Evolutionary conservation across 2,888 invertebrate genomes (phyloP).

Genomic region (Epiperipatus broadwayi): DNA sequence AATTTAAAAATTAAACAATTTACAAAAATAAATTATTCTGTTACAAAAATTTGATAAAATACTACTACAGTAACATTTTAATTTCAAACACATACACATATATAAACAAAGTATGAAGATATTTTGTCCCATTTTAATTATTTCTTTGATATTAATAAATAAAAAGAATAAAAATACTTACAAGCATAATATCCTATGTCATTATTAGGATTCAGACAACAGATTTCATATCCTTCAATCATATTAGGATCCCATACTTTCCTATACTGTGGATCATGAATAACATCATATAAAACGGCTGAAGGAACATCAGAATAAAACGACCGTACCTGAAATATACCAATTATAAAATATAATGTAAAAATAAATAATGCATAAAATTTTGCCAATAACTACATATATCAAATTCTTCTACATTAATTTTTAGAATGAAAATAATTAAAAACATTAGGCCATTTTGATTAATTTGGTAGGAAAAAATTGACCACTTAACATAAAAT

Average conservation of each 20-base stretch:
- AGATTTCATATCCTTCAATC: constrained; percentile 65
- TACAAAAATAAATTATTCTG: constrained; percentile 6
- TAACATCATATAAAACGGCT: constrained; percentile 59
- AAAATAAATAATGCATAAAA: too few relatives aligned
- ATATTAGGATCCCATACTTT: constrained; percentile 79
- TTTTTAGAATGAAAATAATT: too few relatives aligned
- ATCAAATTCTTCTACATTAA: too few relatives aligned
- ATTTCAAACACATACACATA: not conserved
- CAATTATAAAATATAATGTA: constrained; percentile 6
- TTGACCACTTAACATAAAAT: too few relatives aligned
- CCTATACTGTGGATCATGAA: constrained; percentile 72
- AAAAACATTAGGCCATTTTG: too few relatives aligned
- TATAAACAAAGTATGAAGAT: not conserved
- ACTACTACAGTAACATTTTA: not conserved
- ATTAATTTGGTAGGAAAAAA: too few relatives aligned
- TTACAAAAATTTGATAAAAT: constrained; percentile 5
- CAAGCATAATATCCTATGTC: constrained; percentile 80
- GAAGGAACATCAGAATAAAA: constrained; percentile 53
- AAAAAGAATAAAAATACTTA: constrained; percentile 30
- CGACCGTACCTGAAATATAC: constrained; percentile 32
- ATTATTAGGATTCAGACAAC: constrained; percentile 74
- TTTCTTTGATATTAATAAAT: too few relatives aligned
- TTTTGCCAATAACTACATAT: too few relatives aligned
- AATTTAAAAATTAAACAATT: constrained; percentile 7
- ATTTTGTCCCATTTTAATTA: constrained; percentile 23